Conservation (phyloP, 2,797 vertebrate species). For the Acanthiza pusilla region DNA sequence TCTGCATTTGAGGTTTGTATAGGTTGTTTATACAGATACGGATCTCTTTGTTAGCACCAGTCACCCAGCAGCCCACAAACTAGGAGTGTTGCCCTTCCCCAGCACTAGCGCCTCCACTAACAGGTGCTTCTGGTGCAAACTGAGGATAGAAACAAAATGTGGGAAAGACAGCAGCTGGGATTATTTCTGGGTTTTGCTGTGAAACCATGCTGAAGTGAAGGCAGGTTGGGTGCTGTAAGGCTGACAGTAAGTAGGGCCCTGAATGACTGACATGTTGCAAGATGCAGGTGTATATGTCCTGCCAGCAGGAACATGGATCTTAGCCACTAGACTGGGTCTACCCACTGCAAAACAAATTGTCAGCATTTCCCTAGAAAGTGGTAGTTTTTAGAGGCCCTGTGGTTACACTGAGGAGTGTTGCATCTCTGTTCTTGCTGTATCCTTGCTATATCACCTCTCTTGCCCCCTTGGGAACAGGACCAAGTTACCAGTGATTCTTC, state of each 20-base stretch:
- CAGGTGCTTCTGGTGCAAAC: background rate
- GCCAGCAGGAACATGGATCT: background rate
- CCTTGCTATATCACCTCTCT: background rate
- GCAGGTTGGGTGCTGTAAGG: background rate
- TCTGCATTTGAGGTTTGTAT: background rate
- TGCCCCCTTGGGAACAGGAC: background rate
- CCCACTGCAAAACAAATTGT: background rate
- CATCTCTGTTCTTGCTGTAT: background rate
- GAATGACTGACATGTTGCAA: fast-evolving
- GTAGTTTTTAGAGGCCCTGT: background rate
- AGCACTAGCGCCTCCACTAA: background rate
- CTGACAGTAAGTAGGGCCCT: background rate
- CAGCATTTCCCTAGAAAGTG: background rate
- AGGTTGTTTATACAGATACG: background rate
- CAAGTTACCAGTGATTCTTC: background rate
- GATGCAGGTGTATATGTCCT: background rate
- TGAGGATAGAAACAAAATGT: fast-evolving
- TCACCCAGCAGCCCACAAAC: background rate
- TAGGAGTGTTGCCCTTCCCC: background rate
- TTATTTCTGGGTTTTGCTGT: background rate
- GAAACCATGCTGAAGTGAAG: background rate
- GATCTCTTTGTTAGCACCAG: background rate
- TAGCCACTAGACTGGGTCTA: background rate
- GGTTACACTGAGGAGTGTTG: fast-evolving
- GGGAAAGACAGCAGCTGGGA: background rate